Evolutionary conservation across 2,113 vertebrate genomes (phyloP), one percentile per base, ranked within the genome.

Genomic region (Lota lota): DNA sequence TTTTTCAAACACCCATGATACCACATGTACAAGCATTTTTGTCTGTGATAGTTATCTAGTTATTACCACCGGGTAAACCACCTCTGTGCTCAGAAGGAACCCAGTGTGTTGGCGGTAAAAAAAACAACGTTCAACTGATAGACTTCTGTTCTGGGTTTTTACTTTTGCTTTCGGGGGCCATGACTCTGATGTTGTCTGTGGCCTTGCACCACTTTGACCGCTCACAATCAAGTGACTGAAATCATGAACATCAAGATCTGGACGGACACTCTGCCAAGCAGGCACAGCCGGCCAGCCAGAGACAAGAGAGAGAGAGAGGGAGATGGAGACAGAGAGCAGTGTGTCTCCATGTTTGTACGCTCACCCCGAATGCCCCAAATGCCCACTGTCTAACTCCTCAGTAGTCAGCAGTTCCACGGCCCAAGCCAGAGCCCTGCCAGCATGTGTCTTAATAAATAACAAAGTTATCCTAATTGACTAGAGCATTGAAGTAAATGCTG

Each of bases 151-250:
- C 18, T 56, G n/a, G 64, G 21, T 14, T 63, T 64, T 63, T 36
- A 4, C 58, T 63, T 60, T 61, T 33, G 28, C 28, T 33, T 61
- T 21, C 20, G 16, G 12, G 40, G n/a, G 12, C 22, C 11, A 18
- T 16, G 17, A 20, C 47, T n/a, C 61, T 64, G 60, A 2, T 77
- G 75, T 71, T 72, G 69, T 85, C 70, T 82, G 79, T 76, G 73
- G 71, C 76, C 73, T 84, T 66, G 75, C 79, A 78, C 75, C 76
- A 63, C 64, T 77, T 79, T 74, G 58, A 61, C 2, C 40, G 61
- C 53, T 18, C 65, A 88, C 84, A 85, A 81, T 72, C 59, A 5
- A 72, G 73, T 63, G 71, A 64, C 78, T 79, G 84, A 47, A 78
- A 40, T 68, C 19, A 28, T 33, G 64, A 47, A 61, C 80, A 72